Evolutionary conservation across 2,113 vertebrate species (phyloP), one percentile per base, ranked within the genome.

Genomic region (Callionymus lyra): DNA sequence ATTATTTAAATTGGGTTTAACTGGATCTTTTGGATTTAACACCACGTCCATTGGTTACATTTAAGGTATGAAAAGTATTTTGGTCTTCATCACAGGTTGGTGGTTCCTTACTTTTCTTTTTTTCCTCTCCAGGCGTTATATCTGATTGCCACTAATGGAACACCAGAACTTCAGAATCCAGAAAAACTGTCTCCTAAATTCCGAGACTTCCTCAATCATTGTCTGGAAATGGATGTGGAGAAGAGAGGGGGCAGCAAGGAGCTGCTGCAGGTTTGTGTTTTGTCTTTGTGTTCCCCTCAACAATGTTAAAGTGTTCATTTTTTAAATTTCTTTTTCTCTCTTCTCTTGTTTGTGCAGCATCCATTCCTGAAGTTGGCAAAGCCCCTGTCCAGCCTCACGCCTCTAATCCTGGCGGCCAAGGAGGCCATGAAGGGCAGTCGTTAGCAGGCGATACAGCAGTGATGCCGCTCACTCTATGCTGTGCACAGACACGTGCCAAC

Each of bases 401-500:
- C 95, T 16, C 85, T 98, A 71, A 98, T 98, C 76, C 77, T 98
- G 84, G 95, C 95, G 64, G 92, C 95, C 84, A 98, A 98, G 89
- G 95, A 98, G 58, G 94, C 93, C 55, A 97, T 98, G 94, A 98
- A 97, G 87, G 93, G 89, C 83, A 97, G 88, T 77, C 95, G 92
- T 80, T 98, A 97, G 79, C 38, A 19, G 50, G 73, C 2, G 21
- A 37, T 31, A 39, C 15, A 19, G 4, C 14, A 44, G 58, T 56
- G 39, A 15, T 51, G 42, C 59, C 53, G 51, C 72, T 63, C 59
- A 40, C 56, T 60, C 49, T n/a, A 72, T 72, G 78, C 72, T 78
- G 78, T 74, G 70, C 74, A 74, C 79, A 63, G 11, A 63, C 31
- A 43, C 15, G 68, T 74, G 72, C 76, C 77, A 79, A 77, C 65